Base-by-base conservation (phyloP, 2,888 invertebrate species). In the Gymnosoma rotundatum region DNA sequence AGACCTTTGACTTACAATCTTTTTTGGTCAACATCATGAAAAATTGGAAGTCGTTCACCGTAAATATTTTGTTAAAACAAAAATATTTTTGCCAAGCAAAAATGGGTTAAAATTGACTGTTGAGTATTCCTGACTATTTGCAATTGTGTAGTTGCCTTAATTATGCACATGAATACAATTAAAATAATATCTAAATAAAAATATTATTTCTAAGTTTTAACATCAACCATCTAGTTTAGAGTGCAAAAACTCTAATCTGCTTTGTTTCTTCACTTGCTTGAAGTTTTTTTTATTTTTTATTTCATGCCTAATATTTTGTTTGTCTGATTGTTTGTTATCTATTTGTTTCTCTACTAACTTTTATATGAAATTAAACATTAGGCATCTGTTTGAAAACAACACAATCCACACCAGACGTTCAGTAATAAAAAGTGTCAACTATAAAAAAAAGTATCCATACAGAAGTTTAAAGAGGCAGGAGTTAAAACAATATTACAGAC, bases 201-300 rank as follows among this genome's bases (percentile, higher is more conserved):
- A 45, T 50, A 38, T 60, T 70, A 58, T 70, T 50, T 42, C 21
- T 8, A 69, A 56, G 54, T 48, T 45, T 83, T 78, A 69, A 83
- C 73, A 67, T 73, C 72, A 70, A 76, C 70, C 82, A 73, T 73
- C 61, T 67, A 89, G 90, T 88, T 86, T 87, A 88, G 88, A 88
- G 90, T 90, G 89, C 88, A 89, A 89, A 89, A 89, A 88, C 89
- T 89, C 90, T 90, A 90, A 89, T 89, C 89, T 90, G 89, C 87
- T 87, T 87, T 89, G 87, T 88, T 86, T 76, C 25, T 86, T 10
- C 7, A 32, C 36, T 72, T 52, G 32, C 48, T 66, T 48, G 9
- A 20, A 66, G 25, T 48, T 72, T 36, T 72, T 83, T 78, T 58
- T 25, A 32, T 76, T 7, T 36, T 60, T 50, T 21, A 8, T 32